Base-by-base conservation (phyloP, 2,113 vertebrate genomes). In the Rattus rattus region DNA sequence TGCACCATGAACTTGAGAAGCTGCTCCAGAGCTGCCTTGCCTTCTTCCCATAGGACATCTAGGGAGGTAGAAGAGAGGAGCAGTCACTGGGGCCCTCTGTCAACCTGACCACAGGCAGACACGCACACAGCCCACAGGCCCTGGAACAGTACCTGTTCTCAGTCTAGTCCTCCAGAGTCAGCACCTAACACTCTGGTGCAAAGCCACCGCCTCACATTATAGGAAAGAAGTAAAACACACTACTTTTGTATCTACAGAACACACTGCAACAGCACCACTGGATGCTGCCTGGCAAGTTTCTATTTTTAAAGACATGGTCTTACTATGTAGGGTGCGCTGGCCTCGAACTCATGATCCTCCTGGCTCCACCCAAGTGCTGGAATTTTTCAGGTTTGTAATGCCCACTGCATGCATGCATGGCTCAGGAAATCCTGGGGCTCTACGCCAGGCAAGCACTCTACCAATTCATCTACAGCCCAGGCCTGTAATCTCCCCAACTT, bases 1-100 rank as follows among this genome's bases (percentile, higher is more conserved):
- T 99, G 99, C 28, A 99, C 99, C 99, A 99, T 99, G 98, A 99
- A 99, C 98, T 99, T 99, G 22, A 99, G 98, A n/a, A 99, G 99
- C 98, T 99, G 99, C 87, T 99, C 99, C 96, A 99, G 97, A 0
- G 99, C 99, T 0, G 98, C 97, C 90, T 99, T 99, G 1, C 99
- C 99, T 80, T 99, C 99, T 86, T 99, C 99, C 97, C 99, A 99
- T 28, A 99, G 97, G 14, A 87, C 94, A 3, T 98, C 99, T 99
- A 95, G 0, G 3, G 8, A 67, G n/a, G 13, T 28, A 92, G n/a
- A 81, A 39, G 56, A 91, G 56, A 90, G 61, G 65, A 12, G 5
- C 22, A 19, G 56, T 88, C n/a, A 92, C 49, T 1, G 39, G 36
- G 39, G 33, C 19, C 7, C 12, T 47, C 36, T 12, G 61, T 47